These are phyloP conservation scores for Limenitis camilla DNA, from an alignment of 2,888 invertebrate species.

Conservation along the genomic window DNA sequence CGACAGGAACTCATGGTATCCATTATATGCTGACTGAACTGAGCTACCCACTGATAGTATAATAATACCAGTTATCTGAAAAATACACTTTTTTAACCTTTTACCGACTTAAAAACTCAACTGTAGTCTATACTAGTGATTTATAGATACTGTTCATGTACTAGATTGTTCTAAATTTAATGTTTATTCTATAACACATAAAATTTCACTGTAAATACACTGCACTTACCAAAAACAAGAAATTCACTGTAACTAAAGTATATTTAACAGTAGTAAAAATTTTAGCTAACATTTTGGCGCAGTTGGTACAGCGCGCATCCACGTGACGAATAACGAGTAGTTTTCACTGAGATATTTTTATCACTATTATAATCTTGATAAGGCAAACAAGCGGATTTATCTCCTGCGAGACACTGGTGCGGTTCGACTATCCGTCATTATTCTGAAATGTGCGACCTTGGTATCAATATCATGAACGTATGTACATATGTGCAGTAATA, in stretches of 20 bases:
- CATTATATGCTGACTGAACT: conserved; percentile 78
- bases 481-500: neutral
- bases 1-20: conserved; percentile 79
- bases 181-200: too few relatives aligned
- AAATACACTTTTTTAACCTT: conserved; percentile 24
- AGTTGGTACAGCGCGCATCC: conserved; percentile 15
- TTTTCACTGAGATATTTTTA: conserved; percentile 62
- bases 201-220: too few relatives aligned
- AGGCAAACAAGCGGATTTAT: conserved; percentile 64
- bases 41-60: conserved; percentile 83
- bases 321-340: conserved; percentile 41
- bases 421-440: conserved; percentile 26
- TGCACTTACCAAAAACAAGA: conserved; percentile 62
- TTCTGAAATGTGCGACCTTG: conserved; percentile 17
- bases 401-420: conserved; percentile 35
- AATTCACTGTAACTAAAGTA: conserved; percentile 53
- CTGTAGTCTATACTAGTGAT: too few relatives aligned
- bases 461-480: conserved; percentile 2
- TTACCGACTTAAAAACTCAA: too few relatives aligned
- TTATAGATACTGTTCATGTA: neutral
- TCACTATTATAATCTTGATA: conserved; percentile 65
- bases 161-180: too few relatives aligned
- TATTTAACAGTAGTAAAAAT: conserved; percentile 67
- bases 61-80: conserved; percentile 87
- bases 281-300: conserved; percentile 57